Base-by-base conservation (phyloP, 2,888 invertebrate species). In the Phalera bucephala region DNA sequence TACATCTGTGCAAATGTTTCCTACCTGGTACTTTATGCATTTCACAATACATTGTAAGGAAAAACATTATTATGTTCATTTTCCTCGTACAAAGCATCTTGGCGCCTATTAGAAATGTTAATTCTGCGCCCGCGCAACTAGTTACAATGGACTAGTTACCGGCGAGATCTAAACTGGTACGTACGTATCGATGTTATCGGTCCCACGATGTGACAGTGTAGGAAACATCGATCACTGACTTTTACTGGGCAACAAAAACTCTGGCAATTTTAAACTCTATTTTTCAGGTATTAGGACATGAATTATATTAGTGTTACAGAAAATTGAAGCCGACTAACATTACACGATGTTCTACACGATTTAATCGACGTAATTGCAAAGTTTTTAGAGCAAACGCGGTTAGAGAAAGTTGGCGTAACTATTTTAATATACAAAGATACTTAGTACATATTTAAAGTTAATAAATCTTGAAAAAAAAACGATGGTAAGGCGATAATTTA, bases 171-270 rank as follows among this genome's bases (percentile, higher is more conserved):
- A 47, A 57, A 54, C 49, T 43, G 37, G 48, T 48, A 49, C 37
- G n/a, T n/a, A n/a, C n/a, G 36, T 53, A 52, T 54, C 40, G 52
- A 52, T 53, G 51, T 28, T 50, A 54, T 56, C 52, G 43, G 47
- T 52, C 40, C 45, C 35, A 50, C 46, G 33, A 40, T 34, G 46
- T 41, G 48, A 52, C 48, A 59, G 43, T 40, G 21, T 46, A 53
- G 66, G 52, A 60, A 57, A 63, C 66, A 60, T 64, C 52, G 51
- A 61, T 64, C 63, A 63, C 53, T 40, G 40, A 55, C 58, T 51
- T 50, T 49, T 52, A 58, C 52, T 46, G 29, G 17, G 33, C 34
- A 35, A 42, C 27, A 17, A 10, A 26, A 26, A 34, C 33, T 37
- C 37, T 31, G 27, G 40, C 23, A 21, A 52, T 40, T 44, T 37